These are phyloP conservation scores for Potamarius usumacintae DNA, from an alignment of 2,113 vertebrate species.

Conservation along the genomic window DNA sequence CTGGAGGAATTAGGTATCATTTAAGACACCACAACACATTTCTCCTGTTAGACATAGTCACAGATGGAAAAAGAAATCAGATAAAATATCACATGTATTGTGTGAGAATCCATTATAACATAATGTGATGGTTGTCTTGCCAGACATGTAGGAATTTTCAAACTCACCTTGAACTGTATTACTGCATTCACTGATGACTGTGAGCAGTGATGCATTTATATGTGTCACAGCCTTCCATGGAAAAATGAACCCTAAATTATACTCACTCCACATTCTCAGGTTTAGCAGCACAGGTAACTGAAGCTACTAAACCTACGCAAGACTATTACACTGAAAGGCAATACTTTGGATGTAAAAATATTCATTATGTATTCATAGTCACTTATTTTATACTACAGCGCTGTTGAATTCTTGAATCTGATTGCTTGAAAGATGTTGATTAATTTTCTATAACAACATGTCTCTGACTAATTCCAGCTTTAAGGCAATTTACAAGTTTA, in stretches of 20 bases:
- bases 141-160: background rate
- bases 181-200: background rate
- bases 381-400: background rate
- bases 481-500: background rate
- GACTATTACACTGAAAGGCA: background rate
- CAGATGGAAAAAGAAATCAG: background rate
- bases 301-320: background rate
- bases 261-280: background rate
- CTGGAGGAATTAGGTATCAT: slow-evolving; percentile 19
- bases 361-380: background rate
- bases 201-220: background rate
- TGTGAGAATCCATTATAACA: background rate
- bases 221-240: background rate
- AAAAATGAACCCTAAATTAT: slow-evolving; percentile 3
- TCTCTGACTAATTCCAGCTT: background rate
- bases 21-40: slow-evolving; percentile 24
- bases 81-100: background rate
- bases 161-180: slow-evolving; percentile 8
- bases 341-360: background rate
- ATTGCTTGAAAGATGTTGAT: background rate
- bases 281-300: background rate
- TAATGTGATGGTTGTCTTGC: background rate
- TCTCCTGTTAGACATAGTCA: background rate
- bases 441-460: background rate
- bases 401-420: background rate